Percentiles rank a stretch among this genome's conserved stretches.
These are phyloP conservation scores for Chaenogobius annularis DNA, from an alignment of 2,113 vertebrate genomes.

Conservation along the genomic window DNA sequence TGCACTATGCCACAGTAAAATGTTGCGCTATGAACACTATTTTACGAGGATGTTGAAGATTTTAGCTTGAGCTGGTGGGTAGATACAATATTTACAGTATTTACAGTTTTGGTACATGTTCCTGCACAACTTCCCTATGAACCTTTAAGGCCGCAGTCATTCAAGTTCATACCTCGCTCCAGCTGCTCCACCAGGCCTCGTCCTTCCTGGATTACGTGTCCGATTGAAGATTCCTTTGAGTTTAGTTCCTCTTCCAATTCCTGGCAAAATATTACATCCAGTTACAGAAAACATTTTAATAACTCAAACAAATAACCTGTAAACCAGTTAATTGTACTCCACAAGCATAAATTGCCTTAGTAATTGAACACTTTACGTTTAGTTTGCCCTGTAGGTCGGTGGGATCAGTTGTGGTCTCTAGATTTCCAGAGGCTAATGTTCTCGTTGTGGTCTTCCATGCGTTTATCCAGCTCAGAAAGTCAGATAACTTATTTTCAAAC, in stretches of 20 bases:
- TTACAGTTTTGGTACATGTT: background rate
- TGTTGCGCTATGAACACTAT: conserved; percentile 16
- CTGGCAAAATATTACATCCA: conserved; percentile 64
- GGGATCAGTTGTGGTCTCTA: conserved; percentile 78
- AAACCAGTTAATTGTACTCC: background rate
- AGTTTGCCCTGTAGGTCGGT: conserved; percentile 79
- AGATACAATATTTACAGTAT: background rate
- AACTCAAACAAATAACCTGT: background rate
- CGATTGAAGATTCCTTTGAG: conserved; percentile 74
- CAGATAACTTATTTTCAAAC: conserved; percentile 81
- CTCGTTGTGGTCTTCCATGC: conserved; percentile 82
- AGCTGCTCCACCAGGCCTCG: conserved; percentile 81
- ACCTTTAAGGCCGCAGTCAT: background rate
- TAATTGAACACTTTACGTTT: conserved; percentile 77
- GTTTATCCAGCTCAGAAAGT: conserved; percentile 83
- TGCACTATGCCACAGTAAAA: conserved; percentile 38
- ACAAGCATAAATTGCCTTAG: background rate
- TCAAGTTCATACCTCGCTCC: conserved; percentile 81
- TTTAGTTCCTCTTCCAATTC: conserved; percentile 77
- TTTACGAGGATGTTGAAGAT: conserved; percentile 29
- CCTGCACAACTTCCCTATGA: background rate
- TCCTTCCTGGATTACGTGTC: conserved; percentile 77
- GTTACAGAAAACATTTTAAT: background rate
- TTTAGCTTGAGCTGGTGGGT: background rate
- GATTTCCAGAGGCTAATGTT: conserved; percentile 77